These are phyloP conservation scores for Hipposideros larvatus DNA, from an alignment of 2,797 vertebrate genomes.

Conservation along the genomic window DNA sequence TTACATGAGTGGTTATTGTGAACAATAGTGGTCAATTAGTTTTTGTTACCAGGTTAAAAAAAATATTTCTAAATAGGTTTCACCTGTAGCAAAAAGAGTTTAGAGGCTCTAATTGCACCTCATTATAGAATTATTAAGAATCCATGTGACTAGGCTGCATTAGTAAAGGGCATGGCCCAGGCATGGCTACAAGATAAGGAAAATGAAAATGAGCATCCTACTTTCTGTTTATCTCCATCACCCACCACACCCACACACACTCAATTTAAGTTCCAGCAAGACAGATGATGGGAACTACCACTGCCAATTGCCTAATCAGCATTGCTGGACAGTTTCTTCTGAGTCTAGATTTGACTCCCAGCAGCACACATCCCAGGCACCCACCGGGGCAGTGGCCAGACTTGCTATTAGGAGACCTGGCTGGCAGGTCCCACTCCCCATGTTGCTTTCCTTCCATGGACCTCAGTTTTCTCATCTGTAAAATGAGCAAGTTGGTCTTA, in stretches of 20 bases:
- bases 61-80: neutral
- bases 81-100: neutral
- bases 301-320: neutral
- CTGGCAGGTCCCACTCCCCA: neutral
- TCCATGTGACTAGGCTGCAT: neutral
- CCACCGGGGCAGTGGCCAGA: rapidly evolving
- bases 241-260: neutral
- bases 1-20: neutral
- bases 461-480: neutral
- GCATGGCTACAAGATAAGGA: neutral
- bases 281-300: neutral
- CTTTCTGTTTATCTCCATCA: neutral
- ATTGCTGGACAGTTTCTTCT: neutral
- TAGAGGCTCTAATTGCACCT: neutral
- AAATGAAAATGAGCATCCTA: neutral
- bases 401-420: neutral
- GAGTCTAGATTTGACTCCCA: neutral
- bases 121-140: neutral
- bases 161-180: neutral
- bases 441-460: neutral
- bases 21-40: neutral
- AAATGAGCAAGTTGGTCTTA: neutral
- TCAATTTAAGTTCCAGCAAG: neutral
- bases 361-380: neutral
- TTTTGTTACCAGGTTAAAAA: constrained; percentile 10